Evolutionary conservation across 92 coral and sea anemone species (phyloP), one percentile per base, ranked within the genome.

Genomic region (Phenganax subtilis): DNA sequence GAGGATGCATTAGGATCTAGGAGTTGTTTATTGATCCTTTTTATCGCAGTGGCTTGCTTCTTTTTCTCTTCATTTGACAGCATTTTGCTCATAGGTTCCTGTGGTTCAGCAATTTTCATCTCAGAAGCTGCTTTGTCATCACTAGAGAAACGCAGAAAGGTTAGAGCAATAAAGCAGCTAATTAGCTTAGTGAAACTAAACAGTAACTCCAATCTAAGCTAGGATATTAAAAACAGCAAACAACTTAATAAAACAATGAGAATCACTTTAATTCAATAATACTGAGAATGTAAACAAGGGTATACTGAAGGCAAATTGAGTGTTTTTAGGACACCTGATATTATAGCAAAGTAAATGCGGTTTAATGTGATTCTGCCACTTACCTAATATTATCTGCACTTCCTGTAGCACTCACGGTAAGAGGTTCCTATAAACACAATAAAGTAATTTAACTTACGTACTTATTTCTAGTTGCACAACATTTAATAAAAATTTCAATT

Each of bases 51-150:
- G 8, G 63, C 74, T 20, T 55, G 55, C 12, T 31, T 37, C 37
- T 79, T 60, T 64, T 9, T 52, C 7, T 64, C 74, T 63, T 79
- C 65, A 59, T 53, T 27, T 20, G 68, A 47, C 44, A 30, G 37
- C 61, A 60, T 63, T 64, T 52, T 79, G 8, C 25, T 54, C 20
- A 29, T 11, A 9, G 62, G 59, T 53, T 17, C 58, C 63, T 79
- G 55, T 7, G 9, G 61, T 63, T 79, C 83, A 52, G 83, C 72
- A 62, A 79, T 64, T 52, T 62, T 79, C 83, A 79, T 63, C 55
- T 79, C 83, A 59, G 83, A 63, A 65, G 51, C 74, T 62, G 74
- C 83, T 25, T 79, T 79, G 83, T 79, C 83, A 62, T 63, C 27
- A 37, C 81, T 76, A 76, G 8, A 76, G 55, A 27, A 16, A 57